Base-by-base conservation (phyloP, 2,797 vertebrate genomes). In the Ctenopoma kingsleyae region DNA sequence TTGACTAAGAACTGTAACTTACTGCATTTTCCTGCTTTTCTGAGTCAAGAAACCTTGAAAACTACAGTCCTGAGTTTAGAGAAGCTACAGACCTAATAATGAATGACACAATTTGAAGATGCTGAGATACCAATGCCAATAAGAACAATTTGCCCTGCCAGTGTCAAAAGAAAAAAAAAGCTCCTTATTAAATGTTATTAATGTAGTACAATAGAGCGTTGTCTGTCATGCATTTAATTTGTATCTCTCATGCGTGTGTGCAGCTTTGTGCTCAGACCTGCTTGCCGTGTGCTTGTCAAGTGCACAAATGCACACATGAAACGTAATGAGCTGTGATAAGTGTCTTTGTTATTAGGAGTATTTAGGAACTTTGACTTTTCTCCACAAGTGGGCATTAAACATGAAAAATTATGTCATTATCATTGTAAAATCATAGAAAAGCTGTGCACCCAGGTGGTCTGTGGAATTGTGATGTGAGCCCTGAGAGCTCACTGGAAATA, bases 181-280 rank as follows among this genome's bases (percentile, higher is more conserved):
- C 76, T 74, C 63, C 50, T 2, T 78, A 76, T 86, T 85, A 76
- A 81, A 86, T 86, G 76, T 82, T 84, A 84, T 88, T 82, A 86
- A 85, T 82, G 70, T 69, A 76, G 81, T 69, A 85, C 85, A 88
- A 87, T 66, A 67, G 82, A 72, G 77, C 86, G 80, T 80, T 87
- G 84, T 85, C 82, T 82, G 72, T 75, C 82, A 72, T 76, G 47
- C 41, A 52, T 35, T 48, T 62, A 74, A 74, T 82, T 74, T 79
- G 74, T 68, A 75, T 78, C 76, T 74, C 52, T 73, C 55, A 47
- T n/a, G 30, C 77, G 47, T 53, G 23, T 23, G 55, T 67, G 66
- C 30, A 56, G 46, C 70, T 71, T 72, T 75, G 62, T 52, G n/a
- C 30, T 67, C 17, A 32, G 50, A 54, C 49, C 41, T 70, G 70